Evolutionary conservation across 2,113 vertebrate genomes (phyloP).

Genomic region (Xyliphius kryptos): DNA sequence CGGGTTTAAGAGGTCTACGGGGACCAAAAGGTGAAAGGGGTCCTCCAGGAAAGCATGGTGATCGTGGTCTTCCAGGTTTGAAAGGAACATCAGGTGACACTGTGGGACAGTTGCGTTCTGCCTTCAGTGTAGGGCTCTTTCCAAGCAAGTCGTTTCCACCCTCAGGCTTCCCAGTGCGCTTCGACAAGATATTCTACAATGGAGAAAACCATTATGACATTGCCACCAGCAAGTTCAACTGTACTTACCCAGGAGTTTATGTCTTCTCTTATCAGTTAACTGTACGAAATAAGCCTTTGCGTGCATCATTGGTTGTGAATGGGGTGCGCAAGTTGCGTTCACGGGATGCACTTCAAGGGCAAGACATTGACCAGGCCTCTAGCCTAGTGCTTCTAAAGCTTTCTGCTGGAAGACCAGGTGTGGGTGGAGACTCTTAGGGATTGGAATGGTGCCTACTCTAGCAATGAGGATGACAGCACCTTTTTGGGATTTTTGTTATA

Average conservation of each 20-base stretch:
- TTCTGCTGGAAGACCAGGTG: slow-evolving; percentile 77
- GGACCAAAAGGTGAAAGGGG: slow-evolving; percentile 83
- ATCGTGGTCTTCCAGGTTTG: slow-evolving; percentile 69
- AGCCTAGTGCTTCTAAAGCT: slow-evolving; percentile 78
- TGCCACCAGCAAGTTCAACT: slow-evolving; percentile 79
- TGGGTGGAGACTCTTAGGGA: slow-evolving; percentile 90
- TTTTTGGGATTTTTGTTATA: slow-evolving; percentile 93
- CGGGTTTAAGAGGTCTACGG: slow-evolving; percentile 67
- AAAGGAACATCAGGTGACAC: slow-evolving; percentile 74
- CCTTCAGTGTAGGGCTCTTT: slow-evolving; percentile 85
- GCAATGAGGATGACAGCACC: slow-evolving; percentile 87
- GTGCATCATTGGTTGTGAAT: slow-evolving; percentile 77
- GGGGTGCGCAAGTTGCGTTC: slow-evolving; percentile 74
- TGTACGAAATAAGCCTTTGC: slow-evolving; percentile 80
- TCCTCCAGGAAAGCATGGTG: slow-evolving; percentile 76
- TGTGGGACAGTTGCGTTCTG: slow-evolving; percentile 57
- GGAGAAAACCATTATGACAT: slow-evolving; percentile 78
- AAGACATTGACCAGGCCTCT: slow-evolving; percentile 92
- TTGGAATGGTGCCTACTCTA: slow-evolving; percentile 86
- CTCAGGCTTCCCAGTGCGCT: slow-evolving; percentile 77
- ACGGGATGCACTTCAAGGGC: slow-evolving; percentile 83
- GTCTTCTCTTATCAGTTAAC: slow-evolving; percentile 91
- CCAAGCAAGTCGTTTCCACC: slow-evolving; percentile 83
- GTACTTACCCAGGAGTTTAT: slow-evolving; percentile 78
- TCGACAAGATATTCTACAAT: slow-evolving; percentile 86